Evolutionary conservation across 2,888 invertebrate species (phyloP).

Genomic region (Dryobotodes eremita): DNA sequence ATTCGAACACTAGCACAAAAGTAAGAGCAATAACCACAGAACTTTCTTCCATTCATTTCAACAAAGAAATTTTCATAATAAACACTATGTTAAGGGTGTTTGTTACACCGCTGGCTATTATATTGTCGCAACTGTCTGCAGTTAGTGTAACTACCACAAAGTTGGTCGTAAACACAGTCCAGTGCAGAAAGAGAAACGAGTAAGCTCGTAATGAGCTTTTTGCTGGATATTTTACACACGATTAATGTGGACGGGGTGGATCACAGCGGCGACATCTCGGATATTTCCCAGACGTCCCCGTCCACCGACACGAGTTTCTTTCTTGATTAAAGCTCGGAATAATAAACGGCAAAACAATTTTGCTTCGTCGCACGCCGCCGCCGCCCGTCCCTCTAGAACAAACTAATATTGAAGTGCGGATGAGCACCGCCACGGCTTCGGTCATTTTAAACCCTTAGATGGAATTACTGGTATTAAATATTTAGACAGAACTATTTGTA

Average conservation of each 20-base stretch:
- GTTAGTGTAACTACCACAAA: conserved; percentile 65
- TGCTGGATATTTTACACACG: conserved; percentile 80
- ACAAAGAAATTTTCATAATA: conserved; percentile 61
- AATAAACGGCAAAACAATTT: conserved; percentile 89
- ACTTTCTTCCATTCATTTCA: conserved; percentile 56
- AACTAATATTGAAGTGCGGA: conserved; percentile 84
- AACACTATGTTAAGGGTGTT: conserved; percentile 55
- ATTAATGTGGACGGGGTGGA: conserved; percentile 79
- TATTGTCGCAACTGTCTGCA: conserved; percentile 63
- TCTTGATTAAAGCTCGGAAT: conserved; percentile 89
- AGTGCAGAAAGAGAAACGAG: conserved; percentile 66
- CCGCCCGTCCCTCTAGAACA: conserved; percentile 74
- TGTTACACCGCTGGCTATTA: conserved; percentile 51
- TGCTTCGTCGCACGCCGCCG: conserved; percentile 74
- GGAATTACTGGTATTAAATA: conserved; percentile 61
- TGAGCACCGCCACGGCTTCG: conserved; percentile 71
- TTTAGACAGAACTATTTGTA: conserved; percentile 50
- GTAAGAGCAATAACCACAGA: conserved; percentile 49
- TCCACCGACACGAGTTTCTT: conserved; percentile 77
- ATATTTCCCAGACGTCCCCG: conserved; percentile 80
- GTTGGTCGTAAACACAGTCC: conserved; percentile 65
- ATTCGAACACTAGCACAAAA: conserved; percentile 29
- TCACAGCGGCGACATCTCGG: conserved; percentile 76
- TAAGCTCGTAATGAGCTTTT: conserved; percentile 75
- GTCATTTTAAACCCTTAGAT: conserved; percentile 69